phyloP scores from a whole-genome alignment of 2,113 vertebrate genomes.

The Ceyx margarethae region DNA sequence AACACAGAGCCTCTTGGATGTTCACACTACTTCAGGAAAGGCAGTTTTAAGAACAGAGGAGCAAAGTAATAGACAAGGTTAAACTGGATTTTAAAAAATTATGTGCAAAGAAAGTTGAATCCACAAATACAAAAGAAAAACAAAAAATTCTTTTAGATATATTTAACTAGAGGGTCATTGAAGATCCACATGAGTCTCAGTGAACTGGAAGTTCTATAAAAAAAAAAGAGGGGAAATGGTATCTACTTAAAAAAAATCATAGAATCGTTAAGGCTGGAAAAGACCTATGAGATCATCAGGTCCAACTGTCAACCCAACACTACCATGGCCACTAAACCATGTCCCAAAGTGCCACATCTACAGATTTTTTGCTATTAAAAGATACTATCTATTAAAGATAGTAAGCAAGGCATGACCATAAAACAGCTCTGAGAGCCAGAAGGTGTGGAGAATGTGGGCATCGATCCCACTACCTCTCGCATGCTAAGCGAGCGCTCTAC shows the following conservation, averaged over 20 bases:
- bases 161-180: background rate
- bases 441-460: conserved; percentile 77
- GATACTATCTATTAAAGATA: no score
- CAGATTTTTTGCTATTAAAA: no score
- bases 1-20: background rate
- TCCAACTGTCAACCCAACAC: no score
- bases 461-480: conserved; percentile 84
- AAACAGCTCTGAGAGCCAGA: no score
- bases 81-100: background rate
- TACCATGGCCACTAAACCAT: no score
- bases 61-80: background rate
- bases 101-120: background rate
- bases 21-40: background rate
- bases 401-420: no score
- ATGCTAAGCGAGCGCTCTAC: conserved; percentile 84
- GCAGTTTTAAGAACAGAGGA: background rate
- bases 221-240: background rate
- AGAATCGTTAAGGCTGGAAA: no score
- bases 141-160: background rate
- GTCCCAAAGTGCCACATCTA: no score
- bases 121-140: background rate
- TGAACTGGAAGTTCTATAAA: background rate
- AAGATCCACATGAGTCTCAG: background rate
- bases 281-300: no score
- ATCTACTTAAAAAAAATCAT: background rate